A percentile compares a stretch with the other conserved stretches of the same genome.
These are phyloP conservation scores for Drosophila yakuba DNA, from an alignment of 1,140 invertebrate genomes.

Conservation along the genomic window DNA sequence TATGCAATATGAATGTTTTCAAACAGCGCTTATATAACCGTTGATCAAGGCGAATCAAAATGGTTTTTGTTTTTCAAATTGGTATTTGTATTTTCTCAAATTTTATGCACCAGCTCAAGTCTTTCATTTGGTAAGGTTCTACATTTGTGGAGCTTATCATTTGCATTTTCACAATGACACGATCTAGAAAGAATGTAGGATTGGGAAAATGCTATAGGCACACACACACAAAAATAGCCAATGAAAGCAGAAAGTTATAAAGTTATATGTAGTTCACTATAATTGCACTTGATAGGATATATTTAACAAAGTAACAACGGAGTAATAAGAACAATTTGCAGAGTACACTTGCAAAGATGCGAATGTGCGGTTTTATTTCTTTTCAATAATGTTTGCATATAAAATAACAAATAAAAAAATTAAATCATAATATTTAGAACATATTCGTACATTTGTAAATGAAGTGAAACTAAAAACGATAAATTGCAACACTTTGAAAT, in stretches of 20 bases:
- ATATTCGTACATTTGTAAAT: conserved; percentile 62
- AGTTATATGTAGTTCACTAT: conserved; percentile 61
- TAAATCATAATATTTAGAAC: conserved; percentile 60
- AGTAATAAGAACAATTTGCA: conserved; percentile 15
- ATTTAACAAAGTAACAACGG: conserved; percentile 2
- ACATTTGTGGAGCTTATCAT: conserved; percentile 4
- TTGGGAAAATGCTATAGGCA: conserved; percentile 5
- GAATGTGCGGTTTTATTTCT: conserved; percentile 60
- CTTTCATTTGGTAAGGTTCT: conserved; percentile 71
- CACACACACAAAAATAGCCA: conserved; percentile 38
- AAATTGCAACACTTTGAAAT: conserved; percentile 69
- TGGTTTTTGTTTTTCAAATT: conserved; percentile 31
- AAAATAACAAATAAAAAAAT: conserved; percentile 77
- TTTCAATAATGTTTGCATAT: conserved; percentile 73
- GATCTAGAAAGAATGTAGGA: not conserved
- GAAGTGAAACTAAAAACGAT: conserved; percentile 65
- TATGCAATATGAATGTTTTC: conserved; percentile 28
- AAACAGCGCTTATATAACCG: conserved; percentile 15
- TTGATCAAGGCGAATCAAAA: conserved; percentile 28
- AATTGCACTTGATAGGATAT: conserved; percentile 77
- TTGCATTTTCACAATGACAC: conserved; percentile 12
- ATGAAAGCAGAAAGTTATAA: conserved; percentile 66
- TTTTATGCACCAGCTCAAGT: conserved; percentile 55
- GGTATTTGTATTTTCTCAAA: conserved; percentile 13
- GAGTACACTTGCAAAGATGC: conserved; percentile 50